Percentiles rank a stretch among this genome's conserved stretches.
Evolutionary conservation across 1,140 invertebrate genomes (phyloP).

Genomic region (Drosophila lacertosa): DNA sequence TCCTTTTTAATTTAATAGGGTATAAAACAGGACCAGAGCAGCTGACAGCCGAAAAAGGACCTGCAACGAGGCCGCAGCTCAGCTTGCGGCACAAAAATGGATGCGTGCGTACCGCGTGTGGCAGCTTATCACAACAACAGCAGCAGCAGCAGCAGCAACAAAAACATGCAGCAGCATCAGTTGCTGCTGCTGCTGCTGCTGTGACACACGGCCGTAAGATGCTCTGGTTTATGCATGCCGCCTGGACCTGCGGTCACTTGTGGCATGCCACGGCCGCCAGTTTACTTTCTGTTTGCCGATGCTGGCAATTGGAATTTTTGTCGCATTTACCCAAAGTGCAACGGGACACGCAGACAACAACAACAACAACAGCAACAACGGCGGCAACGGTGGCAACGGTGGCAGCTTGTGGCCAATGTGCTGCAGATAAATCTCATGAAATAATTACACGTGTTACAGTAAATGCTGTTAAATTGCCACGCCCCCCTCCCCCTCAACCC

Average conservation of each 20-base stretch:
- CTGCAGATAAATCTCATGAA: constrained; percentile 84
- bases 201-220: constrained; percentile 54
- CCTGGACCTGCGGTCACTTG: constrained; percentile 68
- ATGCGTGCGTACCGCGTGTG: constrained; percentile 58
- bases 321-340: constrained; percentile 83
- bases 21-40: constrained; percentile 3
- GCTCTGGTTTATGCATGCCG: constrained; percentile 65
- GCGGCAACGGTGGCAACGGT: constrained; percentile 21
- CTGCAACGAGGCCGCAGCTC: constrained; percentile 14
- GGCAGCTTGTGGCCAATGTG: constrained; percentile 51
- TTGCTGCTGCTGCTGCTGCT: background rate
- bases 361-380: no score
- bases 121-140: constrained; percentile 70
- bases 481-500: background rate
- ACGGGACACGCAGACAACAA: constrained; percentile 35
- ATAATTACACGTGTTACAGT: constrained; percentile 84
- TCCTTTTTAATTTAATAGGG: background rate
- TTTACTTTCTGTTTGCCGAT: constrained; percentile 62
- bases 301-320: constrained; percentile 82
- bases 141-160: constrained; percentile 32
- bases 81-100: constrained; percentile 31
- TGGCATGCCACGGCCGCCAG: constrained; percentile 51
- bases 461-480: constrained; percentile 83
- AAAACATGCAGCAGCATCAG: background rate
- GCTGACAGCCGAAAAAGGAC: constrained; percentile 25